Base-by-base conservation (phyloP, 2,888 invertebrate genomes). In the Drosophila pullipes region DNA sequence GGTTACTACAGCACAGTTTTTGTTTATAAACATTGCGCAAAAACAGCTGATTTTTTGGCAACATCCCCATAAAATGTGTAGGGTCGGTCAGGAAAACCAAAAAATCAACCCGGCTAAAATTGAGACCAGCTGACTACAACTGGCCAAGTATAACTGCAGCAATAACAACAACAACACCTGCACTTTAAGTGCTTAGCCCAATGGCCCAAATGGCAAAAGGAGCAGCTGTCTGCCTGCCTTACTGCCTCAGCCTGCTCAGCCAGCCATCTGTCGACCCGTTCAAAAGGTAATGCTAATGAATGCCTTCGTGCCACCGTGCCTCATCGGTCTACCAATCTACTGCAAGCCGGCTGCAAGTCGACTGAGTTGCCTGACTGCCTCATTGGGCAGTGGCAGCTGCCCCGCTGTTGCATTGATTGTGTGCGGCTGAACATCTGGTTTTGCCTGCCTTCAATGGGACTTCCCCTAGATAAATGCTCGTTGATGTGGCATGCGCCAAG, bases 11-110 rank as follows among this genome's bases (percentile, higher is more conserved):
- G n/a, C 37, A 35, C 41, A 44, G 13, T 22, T 85, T 90, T 87
- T 87, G 87, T 87, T 87, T 87, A 87, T 87, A 87, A 87, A 87
- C 87, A 87, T 87, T 87, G 89, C 90, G 82, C 79, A 89, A 83
- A 82, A 87, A 78, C 86, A 87, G 86, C 86, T 87, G 86, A 89
- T 85, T 87, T 88, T 88, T 82, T 74, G 67, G 85, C 85, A 88
- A 82, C 85, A 85, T 85, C 90, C 88, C 82, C 82, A 58, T 58
- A 22, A 31, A 57, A 61, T 66, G 55, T 52, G 71, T 71, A 78
- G 82, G 83, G 83, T 74, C 81, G 76, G 78, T 75, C 72, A 83
- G 69, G 76, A 69, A 68, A 25, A 67, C 22, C 60, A 60, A 59
- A 39, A 41, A 47, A 47, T 47, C 47, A 60, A 53, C 50, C 74